These are phyloP conservation scores for Montipora capricornis DNA, from an alignment of 64 coral and sea anemone species.

Conservation along the genomic window DNA sequence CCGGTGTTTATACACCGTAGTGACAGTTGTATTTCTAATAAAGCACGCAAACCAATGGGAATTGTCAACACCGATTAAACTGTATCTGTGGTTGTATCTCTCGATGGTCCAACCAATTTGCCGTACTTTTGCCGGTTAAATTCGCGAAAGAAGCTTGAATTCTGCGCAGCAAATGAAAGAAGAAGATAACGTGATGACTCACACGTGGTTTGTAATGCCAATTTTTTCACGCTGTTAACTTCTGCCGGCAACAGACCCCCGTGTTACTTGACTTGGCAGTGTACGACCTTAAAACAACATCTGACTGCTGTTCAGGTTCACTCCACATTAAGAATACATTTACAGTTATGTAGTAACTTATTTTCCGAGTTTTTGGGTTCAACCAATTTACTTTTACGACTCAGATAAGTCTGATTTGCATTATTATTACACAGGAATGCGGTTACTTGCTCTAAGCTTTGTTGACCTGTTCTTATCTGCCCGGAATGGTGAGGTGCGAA, in stretches of 20 bases:
- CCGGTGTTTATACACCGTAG: conserved; percentile 92
- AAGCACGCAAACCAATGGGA: conserved; percentile 91
- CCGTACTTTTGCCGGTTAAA: conserved; percentile 20
- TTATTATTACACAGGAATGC: conserved; percentile 10
- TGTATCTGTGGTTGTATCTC: conserved; percentile 41
- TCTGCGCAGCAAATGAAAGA: conserved; percentile 6
- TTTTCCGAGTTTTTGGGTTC: not conserved
- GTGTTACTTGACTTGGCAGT: not conserved
- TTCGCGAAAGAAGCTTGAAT: not conserved
- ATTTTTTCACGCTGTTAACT: conserved; percentile 41
- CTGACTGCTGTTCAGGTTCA: not conserved
- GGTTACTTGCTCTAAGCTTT: not conserved
- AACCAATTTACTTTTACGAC: not conserved
- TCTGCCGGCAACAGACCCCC: conserved; percentile 17
- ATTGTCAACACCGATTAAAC: conserved; percentile 77
- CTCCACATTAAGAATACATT: not conserved
- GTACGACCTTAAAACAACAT: not conserved
- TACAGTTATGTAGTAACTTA: not conserved
- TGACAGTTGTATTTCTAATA: conserved; percentile 85
- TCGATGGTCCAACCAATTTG: conserved; percentile 15
- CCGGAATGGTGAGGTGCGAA: not conserved
- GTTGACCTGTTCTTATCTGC: conserved; percentile 4
- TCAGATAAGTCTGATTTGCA: not conserved
- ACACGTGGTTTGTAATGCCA: conserved; percentile 55
- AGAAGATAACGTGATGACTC: conserved; percentile 46